phyloP scores from a whole-genome alignment of 2,797 vertebrate species.

The Acipenser oxyrinchus region DNA sequence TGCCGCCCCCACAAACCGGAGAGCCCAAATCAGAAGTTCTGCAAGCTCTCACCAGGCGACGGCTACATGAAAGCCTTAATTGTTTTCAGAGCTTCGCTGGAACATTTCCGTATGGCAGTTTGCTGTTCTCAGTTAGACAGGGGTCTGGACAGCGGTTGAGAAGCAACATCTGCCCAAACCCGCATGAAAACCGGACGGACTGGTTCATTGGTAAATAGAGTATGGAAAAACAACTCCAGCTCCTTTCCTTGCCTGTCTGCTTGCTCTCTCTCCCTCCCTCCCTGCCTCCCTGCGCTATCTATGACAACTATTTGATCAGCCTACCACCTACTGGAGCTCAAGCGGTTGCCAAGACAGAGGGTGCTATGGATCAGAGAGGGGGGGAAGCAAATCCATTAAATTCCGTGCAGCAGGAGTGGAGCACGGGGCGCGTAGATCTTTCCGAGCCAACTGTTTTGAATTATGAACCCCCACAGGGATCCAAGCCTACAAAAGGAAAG shows the following conservation, averaged over 20 bases:
- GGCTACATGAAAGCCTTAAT: constrained; percentile 29
- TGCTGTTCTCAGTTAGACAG: constrained; percentile 17
- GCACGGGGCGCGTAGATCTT: constrained; percentile 56
- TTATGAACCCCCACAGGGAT: constrained; percentile 70
- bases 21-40: constrained; percentile 17
- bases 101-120: constrained; percentile 26
- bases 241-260: neutral
- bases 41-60: constrained; percentile 27
- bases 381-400: constrained; percentile 25
- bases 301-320: constrained; percentile 32
- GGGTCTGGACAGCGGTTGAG: constrained; percentile 23
- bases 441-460: constrained; percentile 70
- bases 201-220: constrained; percentile 26
- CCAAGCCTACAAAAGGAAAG: constrained; percentile 56
- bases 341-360: constrained; percentile 36
- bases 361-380: constrained; percentile 18
- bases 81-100: constrained; percentile 31
- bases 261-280: neutral
- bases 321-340: constrained; percentile 21
- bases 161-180: constrained; percentile 20
- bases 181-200: constrained; percentile 15
- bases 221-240: constrained; percentile 20
- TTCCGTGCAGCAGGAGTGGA: constrained; percentile 21
- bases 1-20: constrained; percentile 19
- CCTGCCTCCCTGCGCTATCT: constrained; percentile 16